Evolutionary conservation across 2,113 vertebrate genomes (phyloP), one percentile per base, ranked within the genome.

Genomic region (Lepus timidus): DNA sequence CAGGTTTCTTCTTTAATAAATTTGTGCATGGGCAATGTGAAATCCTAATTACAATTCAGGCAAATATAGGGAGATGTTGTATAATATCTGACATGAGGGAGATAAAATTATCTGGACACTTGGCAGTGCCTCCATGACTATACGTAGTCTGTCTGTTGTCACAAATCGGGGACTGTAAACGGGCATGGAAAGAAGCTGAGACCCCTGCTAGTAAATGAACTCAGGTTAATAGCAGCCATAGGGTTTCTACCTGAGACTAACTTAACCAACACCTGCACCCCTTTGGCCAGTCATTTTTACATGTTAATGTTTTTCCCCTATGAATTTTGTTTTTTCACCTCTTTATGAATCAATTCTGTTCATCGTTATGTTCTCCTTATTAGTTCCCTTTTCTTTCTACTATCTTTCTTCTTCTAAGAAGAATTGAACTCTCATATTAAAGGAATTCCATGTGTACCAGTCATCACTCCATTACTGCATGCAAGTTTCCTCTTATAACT

Each of bases 401-500:
- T 83, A 49, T 8, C 51, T 88, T 89, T 78, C 33, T 55, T 55
- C 11, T 85, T 33, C n/a, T 93, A 74, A 13, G n/a, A 81, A 39
- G 64, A 73, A n/a, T 4, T 10, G 33, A 39, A 49, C 61, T 29
- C 31, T 68, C 25, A 0, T n/a, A 14, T n/a, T 16, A 29, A 36
- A 13, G 27, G 67, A 33, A 17, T 12, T 9, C 55, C 20, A 13
- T 25, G 49, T 36, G 17, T 51, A 13, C 39, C 16, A 25, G 12
- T 8, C 3, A 1, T 44, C 27, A 19, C 9, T 4, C 6, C n/a
- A 3, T 27, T 6, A 9, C 5, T 1, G 12, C 25, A 1, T 22
- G 2, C 0, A 0, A 2, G 0, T 78, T 62, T 80, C 6, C 23
- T n/a, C 44, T 36, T 20, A 6, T 6, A 1, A 36, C 1, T 27